phyloP scores from a whole-genome alignment of 2,113 vertebrate genomes.

The Megaleporinus macrocephalus region DNA sequence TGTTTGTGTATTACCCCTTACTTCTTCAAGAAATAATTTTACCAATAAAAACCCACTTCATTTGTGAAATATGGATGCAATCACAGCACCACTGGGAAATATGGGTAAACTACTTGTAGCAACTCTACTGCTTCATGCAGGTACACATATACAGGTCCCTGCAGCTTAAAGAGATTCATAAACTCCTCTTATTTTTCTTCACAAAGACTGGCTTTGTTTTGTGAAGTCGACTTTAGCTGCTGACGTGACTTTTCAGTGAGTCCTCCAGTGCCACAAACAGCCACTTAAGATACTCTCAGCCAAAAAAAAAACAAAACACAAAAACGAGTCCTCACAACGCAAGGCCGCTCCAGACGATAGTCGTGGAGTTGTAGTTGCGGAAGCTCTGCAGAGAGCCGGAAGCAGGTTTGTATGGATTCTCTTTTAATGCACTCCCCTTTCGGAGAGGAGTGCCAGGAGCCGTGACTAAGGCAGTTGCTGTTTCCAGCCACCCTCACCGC shows the following conservation, averaged over 20 bases:
- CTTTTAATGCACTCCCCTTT: conserved; percentile 45
- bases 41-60: not conserved
- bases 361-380: not conserved
- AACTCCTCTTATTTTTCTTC: too few relatives aligned
- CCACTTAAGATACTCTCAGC: not conserved
- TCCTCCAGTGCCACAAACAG: not conserved
- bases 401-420: conserved; percentile 28
- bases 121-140: too few relatives aligned
- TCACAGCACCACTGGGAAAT: not conserved
- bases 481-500: conserved; percentile 52
- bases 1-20: not conserved
- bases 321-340: not conserved
- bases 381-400: conserved; percentile 32
- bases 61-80: not conserved
- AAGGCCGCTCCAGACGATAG: not conserved
- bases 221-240: not conserved
- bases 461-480: conserved; percentile 65
- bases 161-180: too few relatives aligned
- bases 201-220: not conserved
- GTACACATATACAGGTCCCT: too few relatives aligned
- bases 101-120: too few relatives aligned
- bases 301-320: not conserved
- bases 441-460: conserved; percentile 59
- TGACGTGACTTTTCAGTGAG: not conserved
- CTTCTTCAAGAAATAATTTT: too few relatives aligned